Base-by-base conservation (phyloP, 2,113 vertebrate species). In the Lampris megalopsis region DNA sequence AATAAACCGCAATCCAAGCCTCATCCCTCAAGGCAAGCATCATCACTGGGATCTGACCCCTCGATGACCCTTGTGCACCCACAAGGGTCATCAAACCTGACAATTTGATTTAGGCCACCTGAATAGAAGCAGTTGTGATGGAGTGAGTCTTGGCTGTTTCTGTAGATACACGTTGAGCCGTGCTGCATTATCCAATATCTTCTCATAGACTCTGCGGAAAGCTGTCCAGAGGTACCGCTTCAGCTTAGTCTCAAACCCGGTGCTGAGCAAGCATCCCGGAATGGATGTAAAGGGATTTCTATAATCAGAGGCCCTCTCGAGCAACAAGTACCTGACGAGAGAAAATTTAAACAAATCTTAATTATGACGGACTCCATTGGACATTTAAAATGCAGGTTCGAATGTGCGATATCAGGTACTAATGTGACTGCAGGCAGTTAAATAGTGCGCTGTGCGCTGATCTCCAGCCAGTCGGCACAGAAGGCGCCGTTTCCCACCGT, bases 311-410 rank as follows among this genome's bases (percentile, higher is more conserved):
- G 24, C 49, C 65, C 50, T 61, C 0, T 62, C 67, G 63, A 77
- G 48, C 64, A 68, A 66, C 71, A 73, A 62, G 43, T 58, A 59
- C 70, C 24, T 70, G 72, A 63, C 43, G 58, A 6, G 48, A 81
- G 71, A 54, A 80, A 77, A 91, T 73, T 24, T 38, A 66, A 85
- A 77, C 53, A 52, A 75, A 58, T 73, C 59, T 70, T 86, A 86
- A 90, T 88, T 78, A 75, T 67, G 53, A 61, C 62, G 48, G 72
- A 79, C 75, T 57, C 38, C 62, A 56, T 78, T 79, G 71, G 45
- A 63, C 40, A 5, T 71, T 76, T 83, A 40, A 71, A 85, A 79
- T 71, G 72, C 78, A 9, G 4, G 11, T 54, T 70, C 37, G 68
- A 83, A 77, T 68, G 35, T 10, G 67, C 36, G 57, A 76, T 71